Percentiles rank a stretch among this genome's conserved stretches.
Evolutionary conservation across 2,113 vertebrate genomes (phyloP).

Genomic region (Hystrix cristata): DNA sequence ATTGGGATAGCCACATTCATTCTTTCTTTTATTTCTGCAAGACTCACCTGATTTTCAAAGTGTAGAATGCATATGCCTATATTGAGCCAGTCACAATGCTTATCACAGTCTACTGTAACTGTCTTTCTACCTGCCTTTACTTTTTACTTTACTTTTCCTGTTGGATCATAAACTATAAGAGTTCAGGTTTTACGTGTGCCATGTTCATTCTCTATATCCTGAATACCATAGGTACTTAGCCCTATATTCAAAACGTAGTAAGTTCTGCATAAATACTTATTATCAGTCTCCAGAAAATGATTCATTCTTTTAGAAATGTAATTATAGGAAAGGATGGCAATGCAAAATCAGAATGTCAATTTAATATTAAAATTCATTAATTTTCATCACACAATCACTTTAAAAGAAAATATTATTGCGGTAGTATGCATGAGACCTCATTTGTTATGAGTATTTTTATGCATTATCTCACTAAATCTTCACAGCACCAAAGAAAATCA

Average conservation of each 20-base stretch:
- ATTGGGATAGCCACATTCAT: not conserved
- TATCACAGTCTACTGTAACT: not conserved
- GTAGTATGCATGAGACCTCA: not conserved
- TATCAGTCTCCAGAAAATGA: not conserved
- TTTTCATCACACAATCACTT: not conserved
- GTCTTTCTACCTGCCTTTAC: not conserved
- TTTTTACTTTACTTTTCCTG: not conserved
- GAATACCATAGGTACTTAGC: not conserved
- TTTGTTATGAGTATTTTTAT: not conserved
- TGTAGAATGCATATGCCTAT: not conserved
- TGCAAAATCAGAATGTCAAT: not conserved
- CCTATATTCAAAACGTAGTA: not conserved
- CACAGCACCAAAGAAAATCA: not conserved
- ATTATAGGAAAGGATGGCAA: not conserved
- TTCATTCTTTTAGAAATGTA: not conserved
- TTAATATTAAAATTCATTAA: slow-evolving; percentile 17
- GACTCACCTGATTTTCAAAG: not conserved
- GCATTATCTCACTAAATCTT: not conserved
- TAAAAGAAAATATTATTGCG: not conserved
- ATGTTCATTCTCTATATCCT: not conserved
- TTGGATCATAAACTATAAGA: not conserved
- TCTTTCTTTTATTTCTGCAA: not conserved
- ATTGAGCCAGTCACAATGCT: not conserved
- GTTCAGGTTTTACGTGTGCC: not conserved
- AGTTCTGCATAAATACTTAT: not conserved